Conservation (phyloP, 2,113 vertebrate genomes). For the Salvelinus fontinalis region DNA sequence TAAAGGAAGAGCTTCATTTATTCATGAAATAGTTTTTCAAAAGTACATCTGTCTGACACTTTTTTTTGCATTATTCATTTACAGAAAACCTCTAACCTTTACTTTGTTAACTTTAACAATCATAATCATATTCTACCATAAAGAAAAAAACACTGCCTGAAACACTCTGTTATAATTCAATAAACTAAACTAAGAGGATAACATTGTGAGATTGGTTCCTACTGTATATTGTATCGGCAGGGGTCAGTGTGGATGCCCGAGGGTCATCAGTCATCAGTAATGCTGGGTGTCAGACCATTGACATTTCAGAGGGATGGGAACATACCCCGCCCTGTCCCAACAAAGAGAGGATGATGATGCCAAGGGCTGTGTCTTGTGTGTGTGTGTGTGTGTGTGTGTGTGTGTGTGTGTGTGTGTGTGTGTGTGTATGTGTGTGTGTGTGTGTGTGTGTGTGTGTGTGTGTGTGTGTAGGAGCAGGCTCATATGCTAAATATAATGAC, state of each 20-base stretch:
- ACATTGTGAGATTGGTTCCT: not conserved
- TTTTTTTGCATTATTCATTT: too few species aligned
- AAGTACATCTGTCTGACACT: too few species aligned
- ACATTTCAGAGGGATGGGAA: constrained; percentile 12
- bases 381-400: not conserved
- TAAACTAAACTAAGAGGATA: not conserved
- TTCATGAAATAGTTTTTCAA: too few species aligned
- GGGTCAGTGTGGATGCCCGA: constrained; percentile 1
- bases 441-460: constrained; percentile 50
- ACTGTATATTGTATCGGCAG: not conserved
- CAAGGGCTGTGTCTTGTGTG: not conserved
- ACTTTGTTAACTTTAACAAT: too few species aligned
- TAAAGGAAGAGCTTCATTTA: too few species aligned
- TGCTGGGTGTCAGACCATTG: constrained; percentile 30
- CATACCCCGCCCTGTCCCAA: not conserved
- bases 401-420: not conserved
- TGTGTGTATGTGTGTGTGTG: not conserved
- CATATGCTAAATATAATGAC: constrained; percentile 68
- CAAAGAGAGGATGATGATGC: not conserved
- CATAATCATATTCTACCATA: too few species aligned
- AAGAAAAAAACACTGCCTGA: not conserved
- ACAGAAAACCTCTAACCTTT: too few species aligned
- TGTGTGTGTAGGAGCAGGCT: constrained; percentile 61
- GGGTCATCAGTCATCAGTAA: constrained; percentile 32
- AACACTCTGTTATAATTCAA: too few species aligned